phyloP scores from a whole-genome alignment of 2,797 vertebrate species.

The Momotus momota region DNA sequence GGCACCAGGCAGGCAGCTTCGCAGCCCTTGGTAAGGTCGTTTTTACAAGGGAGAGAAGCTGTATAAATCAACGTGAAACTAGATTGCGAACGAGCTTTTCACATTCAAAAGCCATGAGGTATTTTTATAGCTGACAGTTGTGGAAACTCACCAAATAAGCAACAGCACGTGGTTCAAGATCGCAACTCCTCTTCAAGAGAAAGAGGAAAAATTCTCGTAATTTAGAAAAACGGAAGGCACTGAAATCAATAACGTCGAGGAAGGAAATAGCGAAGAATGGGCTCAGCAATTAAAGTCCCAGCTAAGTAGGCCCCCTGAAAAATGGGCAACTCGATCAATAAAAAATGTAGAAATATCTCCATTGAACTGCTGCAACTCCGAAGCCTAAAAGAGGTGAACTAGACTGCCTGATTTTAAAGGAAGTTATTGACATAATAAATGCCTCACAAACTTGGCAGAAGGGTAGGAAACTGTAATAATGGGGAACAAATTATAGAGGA shows the following conservation, averaged over 20 bases:
- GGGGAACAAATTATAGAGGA: slow-evolving; percentile 47
- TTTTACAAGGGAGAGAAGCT: slow-evolving; percentile 48
- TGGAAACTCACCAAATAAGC: slow-evolving; percentile 16
- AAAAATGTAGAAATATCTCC: slow-evolving; percentile 51
- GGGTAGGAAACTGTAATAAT: slow-evolving; percentile 35
- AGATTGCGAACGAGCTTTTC: slow-evolving; percentile 7
- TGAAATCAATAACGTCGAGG: slow-evolving; percentile 41
- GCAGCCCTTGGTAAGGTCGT: not conserved
- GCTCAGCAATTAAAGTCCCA: slow-evolving; percentile 52
- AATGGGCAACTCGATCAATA: slow-evolving; percentile 50
- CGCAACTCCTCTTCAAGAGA: not conserved
- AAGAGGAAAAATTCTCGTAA: not conserved
- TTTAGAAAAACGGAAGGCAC: slow-evolving; percentile 9
- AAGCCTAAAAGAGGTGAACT: slow-evolving; percentile 37
- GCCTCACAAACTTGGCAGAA: slow-evolving; percentile 62
- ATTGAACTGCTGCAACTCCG: slow-evolving; percentile 22
- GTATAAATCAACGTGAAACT: slow-evolving; percentile 28
- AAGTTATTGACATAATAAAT: slow-evolving; percentile 64
- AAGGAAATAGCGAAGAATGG: slow-evolving; percentile 56
- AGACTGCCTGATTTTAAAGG: slow-evolving; percentile 36
- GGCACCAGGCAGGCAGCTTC: slow-evolving; percentile 9
- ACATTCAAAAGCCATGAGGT: not conserved
- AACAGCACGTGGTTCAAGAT: not conserved
- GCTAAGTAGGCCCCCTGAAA: slow-evolving; percentile 47
- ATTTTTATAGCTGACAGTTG: slow-evolving; percentile 39